Base-by-base conservation (phyloP, 2,113 vertebrate genomes). In the Xyrauchen texanus region DNA sequence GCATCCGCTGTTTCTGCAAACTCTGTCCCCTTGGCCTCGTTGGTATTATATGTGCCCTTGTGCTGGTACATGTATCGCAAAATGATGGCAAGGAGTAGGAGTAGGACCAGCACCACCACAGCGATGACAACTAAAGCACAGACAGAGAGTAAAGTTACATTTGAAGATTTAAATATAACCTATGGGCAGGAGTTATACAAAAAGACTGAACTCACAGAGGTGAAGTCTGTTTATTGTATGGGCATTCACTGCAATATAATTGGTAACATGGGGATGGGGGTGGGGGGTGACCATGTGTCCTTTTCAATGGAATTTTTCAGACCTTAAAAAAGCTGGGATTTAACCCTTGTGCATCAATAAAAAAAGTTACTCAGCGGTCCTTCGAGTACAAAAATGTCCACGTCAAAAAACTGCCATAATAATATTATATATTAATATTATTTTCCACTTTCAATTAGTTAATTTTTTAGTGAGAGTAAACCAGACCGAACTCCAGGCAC, bases 31-130 rank as follows among this genome's bases (percentile, higher is more conserved):
- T 96, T 97, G 83, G 93, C 94, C 86, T 96, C 96, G 0, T 96
- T 94, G 86, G 95, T 96, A 89, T 91, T 91, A 87, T 96, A 96
- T 0, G 93, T 94, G 78, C 95, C 96, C 82, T 96, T 96, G 85
- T 97, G 92, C 77, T 92, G 83, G 89, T 91, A 95, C 89, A 94
- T 73, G 87, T 96, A 96, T 5, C 88, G 85, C 0, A 96, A 83
- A 83, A 93, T 84, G 77, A 95, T 78, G 1, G 91, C 61, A 53
- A 94, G 78, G 64, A 96, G 87, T 87, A 90, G 91, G 16, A 95
- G 68, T 12, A 96, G 88, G 67, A 95, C 87, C 55, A 96, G 85
- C 0, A 91, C 81, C 71, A 96, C 89, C 0, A 91, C 90, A 4
- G 90, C 82, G 34, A 95, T 92, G 71, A 96, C 91, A 21, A 91